Percentiles rank a stretch among this genome's conserved stretches.
Conservation (phyloP, 2,113 vertebrate genomes). For the Mugil cephalus region DNA sequence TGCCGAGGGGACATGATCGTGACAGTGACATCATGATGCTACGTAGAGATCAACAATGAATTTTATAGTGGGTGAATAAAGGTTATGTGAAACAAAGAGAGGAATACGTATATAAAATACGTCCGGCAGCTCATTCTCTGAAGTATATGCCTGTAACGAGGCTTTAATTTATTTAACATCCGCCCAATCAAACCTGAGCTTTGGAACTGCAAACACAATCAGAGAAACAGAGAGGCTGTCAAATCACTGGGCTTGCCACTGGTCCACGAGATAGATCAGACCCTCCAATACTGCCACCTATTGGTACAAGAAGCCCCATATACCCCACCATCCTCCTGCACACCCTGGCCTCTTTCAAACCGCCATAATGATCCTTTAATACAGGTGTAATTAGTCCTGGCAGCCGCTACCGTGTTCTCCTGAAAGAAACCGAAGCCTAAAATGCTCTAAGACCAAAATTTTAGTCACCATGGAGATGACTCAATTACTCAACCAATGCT, state of each 20-base stretch:
- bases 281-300: constrained; percentile 66
- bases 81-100: neutral
- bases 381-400: constrained; percentile 56
- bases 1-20: constrained; percentile 34
- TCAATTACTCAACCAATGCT: constrained; percentile 23
- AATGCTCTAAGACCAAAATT: constrained; percentile 52
- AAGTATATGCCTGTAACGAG: neutral
- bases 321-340: constrained; percentile 9
- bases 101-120: neutral
- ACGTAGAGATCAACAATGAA: constrained; percentile 10
- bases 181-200: neutral
- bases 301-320: constrained; percentile 24
- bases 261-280: neutral
- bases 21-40: constrained; percentile 61
- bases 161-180: too few relatives aligned
- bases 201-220: neutral
- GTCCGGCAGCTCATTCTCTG: neutral
- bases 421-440: constrained; percentile 29
- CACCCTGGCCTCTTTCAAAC: constrained; percentile 48
- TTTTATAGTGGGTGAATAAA: neutral
- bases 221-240: neutral
- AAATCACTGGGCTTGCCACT: constrained; percentile 1
- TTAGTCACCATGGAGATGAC: constrained; percentile 59
- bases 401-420: constrained; percentile 44
- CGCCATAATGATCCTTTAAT: constrained; percentile 57